These are phyloP conservation scores for Ascaphus truei DNA, from an alignment of 2,113 vertebrate genomes.

Conservation along the genomic window DNA sequence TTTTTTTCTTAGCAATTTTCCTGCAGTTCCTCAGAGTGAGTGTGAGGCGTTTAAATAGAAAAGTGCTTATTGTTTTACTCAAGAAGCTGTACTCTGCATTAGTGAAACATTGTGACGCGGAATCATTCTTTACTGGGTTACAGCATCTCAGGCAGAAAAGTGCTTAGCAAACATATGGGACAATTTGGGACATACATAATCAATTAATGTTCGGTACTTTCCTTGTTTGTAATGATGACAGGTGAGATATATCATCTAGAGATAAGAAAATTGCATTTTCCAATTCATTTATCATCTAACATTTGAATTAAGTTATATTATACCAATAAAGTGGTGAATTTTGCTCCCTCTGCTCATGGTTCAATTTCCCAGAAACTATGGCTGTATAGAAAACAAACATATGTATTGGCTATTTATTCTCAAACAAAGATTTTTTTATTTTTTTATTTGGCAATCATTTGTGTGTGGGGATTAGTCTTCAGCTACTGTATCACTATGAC, in stretches of 20 bases:
- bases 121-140: neutral
- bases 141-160: neutral
- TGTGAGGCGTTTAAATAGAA: neutral
- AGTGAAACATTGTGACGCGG: neutral
- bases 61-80: constrained; percentile 5
- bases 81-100: neutral
- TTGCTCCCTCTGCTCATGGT: neutral
- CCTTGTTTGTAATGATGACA: constrained; percentile 28
- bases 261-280: constrained; percentile 19
- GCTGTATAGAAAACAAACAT: constrained; percentile 8
- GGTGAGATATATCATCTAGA: constrained; percentile 9
- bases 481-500: too few species aligned
- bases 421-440: neutral
- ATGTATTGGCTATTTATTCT: neutral
- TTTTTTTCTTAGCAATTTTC: neutral
- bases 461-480: neutral
- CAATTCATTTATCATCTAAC: constrained; percentile 9
- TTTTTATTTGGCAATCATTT: constrained; percentile 19
- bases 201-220: constrained; percentile 16
- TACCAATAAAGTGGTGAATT: constrained; percentile 12
- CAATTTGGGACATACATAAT: constrained; percentile 29
- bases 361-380: constrained; percentile 5
- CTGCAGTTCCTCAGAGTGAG: neutral
- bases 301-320: constrained; percentile 20
- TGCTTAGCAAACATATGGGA: constrained; percentile 16